Evolutionary conservation across 2,797 vertebrate genomes (phyloP).

Genomic region (Coranthus polyacanthus): DNA sequence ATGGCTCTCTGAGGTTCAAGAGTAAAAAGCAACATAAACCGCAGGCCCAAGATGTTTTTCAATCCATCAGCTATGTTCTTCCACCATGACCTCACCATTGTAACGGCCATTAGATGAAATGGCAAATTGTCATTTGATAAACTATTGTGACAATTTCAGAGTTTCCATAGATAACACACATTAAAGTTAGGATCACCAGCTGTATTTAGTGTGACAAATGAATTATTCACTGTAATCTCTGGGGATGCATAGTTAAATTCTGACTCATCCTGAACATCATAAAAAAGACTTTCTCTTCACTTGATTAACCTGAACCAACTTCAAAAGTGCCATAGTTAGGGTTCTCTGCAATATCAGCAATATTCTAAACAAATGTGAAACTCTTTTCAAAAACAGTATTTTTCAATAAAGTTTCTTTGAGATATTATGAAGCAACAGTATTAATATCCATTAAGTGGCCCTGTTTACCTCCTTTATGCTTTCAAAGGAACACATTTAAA

Average conservation of each 20-base stretch:
- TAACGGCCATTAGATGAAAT: conserved; percentile 21
- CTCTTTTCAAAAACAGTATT: conserved; percentile 34
- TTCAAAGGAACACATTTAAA: conserved; percentile 36
- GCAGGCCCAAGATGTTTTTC: neutral
- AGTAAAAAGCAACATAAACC: conserved; percentile 11
- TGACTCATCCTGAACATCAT: conserved; percentile 57
- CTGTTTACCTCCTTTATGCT: conserved; percentile 19
- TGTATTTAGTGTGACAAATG: conserved; percentile 59
- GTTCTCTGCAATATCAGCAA: conserved; percentile 22
- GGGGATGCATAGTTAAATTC: conserved; percentile 46
- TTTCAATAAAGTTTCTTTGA: conserved; percentile 29
- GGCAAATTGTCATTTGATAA: conserved; percentile 27
- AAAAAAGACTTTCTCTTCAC: conserved; percentile 45
- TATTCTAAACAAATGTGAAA: conserved; percentile 40
- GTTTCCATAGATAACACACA: conserved; percentile 44
- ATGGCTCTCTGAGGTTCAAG: neutral
- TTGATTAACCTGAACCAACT: conserved; percentile 70
- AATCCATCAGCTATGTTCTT: neutral
- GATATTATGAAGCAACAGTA: conserved; percentile 38
- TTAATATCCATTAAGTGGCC: conserved; percentile 4
- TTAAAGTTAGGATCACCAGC: conserved; percentile 49
- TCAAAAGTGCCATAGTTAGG: conserved; percentile 54
- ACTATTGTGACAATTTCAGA: conserved; percentile 28
- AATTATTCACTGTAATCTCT: conserved; percentile 62
- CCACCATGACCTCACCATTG: neutral